phyloP scores from a whole-genome alignment of 2,113 vertebrate species.

The Plecturocebus donacophilus region DNA sequence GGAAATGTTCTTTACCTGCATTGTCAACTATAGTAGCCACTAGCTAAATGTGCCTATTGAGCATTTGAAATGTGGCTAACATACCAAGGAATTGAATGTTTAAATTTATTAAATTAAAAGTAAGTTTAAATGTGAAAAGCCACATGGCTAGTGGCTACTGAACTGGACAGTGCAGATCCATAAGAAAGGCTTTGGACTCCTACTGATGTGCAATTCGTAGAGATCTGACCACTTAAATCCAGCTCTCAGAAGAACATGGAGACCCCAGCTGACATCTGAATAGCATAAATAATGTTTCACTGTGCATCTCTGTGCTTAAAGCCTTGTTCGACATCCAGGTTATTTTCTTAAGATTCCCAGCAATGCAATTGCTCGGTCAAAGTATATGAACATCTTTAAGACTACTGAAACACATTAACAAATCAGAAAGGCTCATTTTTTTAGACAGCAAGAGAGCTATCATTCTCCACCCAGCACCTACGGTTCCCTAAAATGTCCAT shows the following conservation, averaged over 20 bases:
- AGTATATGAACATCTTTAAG: background rate
- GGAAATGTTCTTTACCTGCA: background rate
- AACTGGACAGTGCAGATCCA: background rate
- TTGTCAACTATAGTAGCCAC: background rate
- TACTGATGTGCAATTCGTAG: fast-evolving
- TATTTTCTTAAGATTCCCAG: background rate
- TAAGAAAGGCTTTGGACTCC: background rate
- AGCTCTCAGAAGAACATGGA: background rate
- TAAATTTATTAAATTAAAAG: background rate
- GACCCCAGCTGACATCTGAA: background rate
- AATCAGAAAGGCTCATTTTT: background rate
- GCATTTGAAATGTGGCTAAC: background rate
- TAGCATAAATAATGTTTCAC: too few species aligned
- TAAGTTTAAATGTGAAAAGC: background rate
- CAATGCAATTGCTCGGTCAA: background rate
- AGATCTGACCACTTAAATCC: background rate
- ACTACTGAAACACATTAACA: background rate
- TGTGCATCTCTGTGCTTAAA: background rate
- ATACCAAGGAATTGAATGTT: background rate
- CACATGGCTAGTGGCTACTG: background rate
- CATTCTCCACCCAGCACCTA: background rate
- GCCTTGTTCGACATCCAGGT: background rate
- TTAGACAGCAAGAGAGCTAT: constrained; percentile 14
- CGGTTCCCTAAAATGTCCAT: background rate
- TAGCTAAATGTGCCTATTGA: background rate